Conservation (phyloP, 2,113 vertebrate species). For the Amblyornis subalaris region DNA sequence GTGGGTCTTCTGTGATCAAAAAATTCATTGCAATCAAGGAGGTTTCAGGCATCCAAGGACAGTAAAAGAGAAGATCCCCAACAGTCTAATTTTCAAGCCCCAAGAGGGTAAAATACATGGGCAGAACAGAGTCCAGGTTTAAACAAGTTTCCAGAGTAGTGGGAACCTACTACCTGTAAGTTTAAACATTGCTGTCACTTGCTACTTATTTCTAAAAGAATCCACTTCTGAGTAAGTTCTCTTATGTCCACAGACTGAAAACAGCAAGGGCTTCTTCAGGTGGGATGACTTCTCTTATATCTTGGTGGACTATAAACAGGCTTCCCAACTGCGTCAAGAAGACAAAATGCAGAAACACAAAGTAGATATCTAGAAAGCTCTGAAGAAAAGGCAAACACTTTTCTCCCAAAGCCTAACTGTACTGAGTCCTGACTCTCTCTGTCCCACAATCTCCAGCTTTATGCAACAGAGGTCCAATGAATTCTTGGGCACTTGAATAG, state of each 20-base stretch:
- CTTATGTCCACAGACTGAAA: neutral
- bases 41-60: neutral
- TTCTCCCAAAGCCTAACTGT: neutral
- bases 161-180: neutral
- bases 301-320: neutral
- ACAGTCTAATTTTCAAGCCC: neutral
- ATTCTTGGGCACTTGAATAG: neutral
- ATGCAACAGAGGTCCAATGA: neutral
- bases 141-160: neutral
- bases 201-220: neutral
- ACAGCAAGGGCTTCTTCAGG: neutral
- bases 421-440: neutral
- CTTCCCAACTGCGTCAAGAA: neutral
- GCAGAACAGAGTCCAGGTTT: neutral
- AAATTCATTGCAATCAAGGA: neutral
- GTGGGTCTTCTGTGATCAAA: neutral
- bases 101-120: neutral
- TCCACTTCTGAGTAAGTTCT: neutral
- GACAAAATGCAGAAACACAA: neutral
- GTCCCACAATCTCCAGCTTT: neutral
- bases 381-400: neutral
- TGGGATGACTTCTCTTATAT: neutral
- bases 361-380: neutral
- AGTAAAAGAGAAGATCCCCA: neutral
- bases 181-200: neutral